These are phyloP conservation scores for Stramonita haemastoma DNA, from an alignment of 2,888 invertebrate species.

Conservation along the genomic window DNA sequence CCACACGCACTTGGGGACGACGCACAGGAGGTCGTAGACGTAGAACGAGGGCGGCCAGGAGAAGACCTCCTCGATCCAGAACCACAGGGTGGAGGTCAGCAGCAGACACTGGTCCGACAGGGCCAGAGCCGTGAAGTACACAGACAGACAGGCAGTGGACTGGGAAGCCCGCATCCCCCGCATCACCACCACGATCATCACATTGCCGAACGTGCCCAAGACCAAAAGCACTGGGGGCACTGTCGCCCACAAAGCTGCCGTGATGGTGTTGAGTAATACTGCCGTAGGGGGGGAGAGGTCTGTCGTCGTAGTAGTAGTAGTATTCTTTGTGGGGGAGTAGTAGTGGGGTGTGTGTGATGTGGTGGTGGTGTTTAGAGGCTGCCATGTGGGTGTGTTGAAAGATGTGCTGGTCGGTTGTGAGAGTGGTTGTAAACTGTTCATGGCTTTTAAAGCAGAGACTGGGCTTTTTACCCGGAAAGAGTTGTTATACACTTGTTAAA, in stretches of 20 bases:
- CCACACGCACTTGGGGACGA: not conserved
- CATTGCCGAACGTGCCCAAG: not conserved
- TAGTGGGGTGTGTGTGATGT: not conserved
- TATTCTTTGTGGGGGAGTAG: no score
- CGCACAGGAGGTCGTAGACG: not conserved
- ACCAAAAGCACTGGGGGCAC: not conserved
- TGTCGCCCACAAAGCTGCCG: not conserved
- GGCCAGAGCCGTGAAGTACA: constrained; percentile 18
- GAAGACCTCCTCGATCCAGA: not conserved
- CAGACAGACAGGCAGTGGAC: not conserved
- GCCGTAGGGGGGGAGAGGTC: not conserved
- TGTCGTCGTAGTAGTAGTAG: no score
- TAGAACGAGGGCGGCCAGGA: not conserved
- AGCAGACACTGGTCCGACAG: constrained; percentile 1
- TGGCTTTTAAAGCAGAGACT: no score
- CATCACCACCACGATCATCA: constrained; percentile 19
- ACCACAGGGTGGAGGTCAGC: not conserved
- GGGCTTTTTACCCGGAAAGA: not conserved
- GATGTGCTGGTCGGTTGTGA: not conserved
- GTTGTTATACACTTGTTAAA: no score
- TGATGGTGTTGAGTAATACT: not conserved
- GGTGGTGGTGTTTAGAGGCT: not conserved
- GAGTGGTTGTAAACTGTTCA: not conserved
- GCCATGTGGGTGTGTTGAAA: not conserved
- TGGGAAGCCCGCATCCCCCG: not conserved